Evolutionary conservation across 2,888 invertebrate genomes (phyloP), one percentile per base, ranked within the genome.

Genomic region (Mimachlamys varia): DNA sequence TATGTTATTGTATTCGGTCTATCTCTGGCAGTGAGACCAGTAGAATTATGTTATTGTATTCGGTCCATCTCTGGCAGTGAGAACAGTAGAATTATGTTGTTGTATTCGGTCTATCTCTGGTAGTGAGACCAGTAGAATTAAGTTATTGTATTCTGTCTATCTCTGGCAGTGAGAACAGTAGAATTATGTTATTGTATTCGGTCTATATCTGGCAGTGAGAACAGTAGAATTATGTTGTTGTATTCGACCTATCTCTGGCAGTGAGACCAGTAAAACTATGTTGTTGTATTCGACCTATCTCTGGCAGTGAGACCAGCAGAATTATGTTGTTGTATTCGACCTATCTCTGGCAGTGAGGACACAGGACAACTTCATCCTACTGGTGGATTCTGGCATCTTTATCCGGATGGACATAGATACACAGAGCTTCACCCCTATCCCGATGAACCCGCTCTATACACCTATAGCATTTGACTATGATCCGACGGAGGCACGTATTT

Each of bases 331-430:
- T 44, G 7, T 44, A 44, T 44, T 44, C 44, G 44, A 76, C 33
- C 44, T 33, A 76, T 33, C 12, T 33, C 27, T 15, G 33, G 12
- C 62, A 91, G 91, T 88, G 19, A 90, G 91, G 49, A 38, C 19
- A 27, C 90, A 91, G 55, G 91, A 91, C 49, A 91, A 91, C 88
- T 88, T 91, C n/a, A 91, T 91, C 4, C 90, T 91, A 76, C 50
- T 91, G 33, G 33, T 91, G 44, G 91, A 91, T 87, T 89, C 88
- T 55, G 89, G 90, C 44, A 87, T 89, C 44, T 22, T 92, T n/a
- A 90, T 94, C 89, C 90, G 94, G n/a, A 94, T 94, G 94, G 92
- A 94, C 88, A 88, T 94, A 33, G 89, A 91, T 76, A 91, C 92
- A n/a, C 89, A 90, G 53, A 93, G 92, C 87, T 94, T 91, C 92